Evolutionary conservation across 2,113 vertebrate species (phyloP).

Genomic region (Tichodroma muraria): DNA sequence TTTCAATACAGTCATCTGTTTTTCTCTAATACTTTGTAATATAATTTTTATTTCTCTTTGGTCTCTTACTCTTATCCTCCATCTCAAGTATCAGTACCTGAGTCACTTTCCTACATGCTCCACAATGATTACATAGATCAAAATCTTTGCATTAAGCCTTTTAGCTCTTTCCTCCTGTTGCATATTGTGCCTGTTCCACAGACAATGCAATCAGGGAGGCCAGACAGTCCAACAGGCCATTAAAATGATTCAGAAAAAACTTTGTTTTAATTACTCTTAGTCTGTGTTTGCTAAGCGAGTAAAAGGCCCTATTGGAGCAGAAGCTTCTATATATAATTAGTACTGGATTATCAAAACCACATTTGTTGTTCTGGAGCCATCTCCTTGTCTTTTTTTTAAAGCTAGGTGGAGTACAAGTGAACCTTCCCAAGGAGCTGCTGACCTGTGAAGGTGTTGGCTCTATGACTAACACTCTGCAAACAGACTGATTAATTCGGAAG

Average conservation of each 20-base stretch:
- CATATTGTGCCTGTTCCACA: not conserved
- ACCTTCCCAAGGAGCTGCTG: conserved; percentile 6
- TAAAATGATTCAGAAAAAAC: not conserved
- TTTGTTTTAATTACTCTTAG: not conserved
- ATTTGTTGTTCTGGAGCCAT: conserved; percentile 2
- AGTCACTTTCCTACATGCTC: not conserved
- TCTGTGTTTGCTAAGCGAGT: not conserved
- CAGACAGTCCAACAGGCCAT: not conserved
- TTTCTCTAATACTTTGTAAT: not conserved
- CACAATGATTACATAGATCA: not conserved
- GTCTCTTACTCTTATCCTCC: not conserved
- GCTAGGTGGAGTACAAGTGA: conserved; percentile 21
- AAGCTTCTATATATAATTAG: not conserved
- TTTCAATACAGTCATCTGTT: not conserved
- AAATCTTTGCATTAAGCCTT: not conserved
- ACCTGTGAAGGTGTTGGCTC: conserved; percentile 41
- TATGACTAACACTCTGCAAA: conserved; percentile 55
- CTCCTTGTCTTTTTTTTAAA: not conserved
- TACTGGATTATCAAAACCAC: not conserved
- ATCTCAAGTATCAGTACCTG: not conserved
- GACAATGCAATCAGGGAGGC: not conserved
- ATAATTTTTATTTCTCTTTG: not conserved
- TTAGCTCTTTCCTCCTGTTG: not conserved
- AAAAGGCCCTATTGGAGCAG: not conserved
- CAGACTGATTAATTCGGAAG: not conserved